Evolutionary conservation across 2,888 invertebrate genomes (phyloP).

Genomic region (Epistrophella euchroma): DNA sequence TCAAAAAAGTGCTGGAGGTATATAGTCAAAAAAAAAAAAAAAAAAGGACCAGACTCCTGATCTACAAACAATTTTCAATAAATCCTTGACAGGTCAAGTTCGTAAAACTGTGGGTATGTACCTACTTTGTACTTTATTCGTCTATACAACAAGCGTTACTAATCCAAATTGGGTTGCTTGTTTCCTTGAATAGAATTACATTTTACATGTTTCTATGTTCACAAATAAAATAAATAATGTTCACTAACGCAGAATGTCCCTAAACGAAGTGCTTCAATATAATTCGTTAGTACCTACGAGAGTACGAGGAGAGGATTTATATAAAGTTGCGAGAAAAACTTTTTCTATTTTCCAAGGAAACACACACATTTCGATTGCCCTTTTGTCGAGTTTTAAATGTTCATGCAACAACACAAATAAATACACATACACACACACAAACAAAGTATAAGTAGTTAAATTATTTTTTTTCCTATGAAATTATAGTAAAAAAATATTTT

Average conservation of each 20-base stretch:
- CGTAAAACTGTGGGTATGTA: no score
- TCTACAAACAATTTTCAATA: not conserved
- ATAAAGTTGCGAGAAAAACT: constrained; percentile 10
- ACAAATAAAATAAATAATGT: no score
- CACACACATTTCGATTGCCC: constrained; percentile 8
- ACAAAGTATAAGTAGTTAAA: not conserved
- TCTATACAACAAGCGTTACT: constrained; percentile 10
- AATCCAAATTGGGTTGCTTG: constrained; percentile 55
- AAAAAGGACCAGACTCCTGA: no score
- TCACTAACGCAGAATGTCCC: not conserved
- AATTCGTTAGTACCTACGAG: constrained; percentile 43
- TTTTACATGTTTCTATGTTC: no score
- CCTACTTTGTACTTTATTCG: not conserved
- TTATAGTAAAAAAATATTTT: not conserved
- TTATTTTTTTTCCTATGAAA: constrained; percentile 3
- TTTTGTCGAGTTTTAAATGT: constrained; percentile 32
- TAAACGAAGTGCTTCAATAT: not conserved
- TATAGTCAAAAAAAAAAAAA: no score
- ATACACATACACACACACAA: not conserved
- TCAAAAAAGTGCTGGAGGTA: no score
- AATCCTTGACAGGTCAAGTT: not conserved
- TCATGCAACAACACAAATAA: constrained; percentile 63
- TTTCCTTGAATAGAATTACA: constrained; percentile 19
- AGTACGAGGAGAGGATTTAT: constrained; percentile 14
- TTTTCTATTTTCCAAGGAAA: constrained; percentile 27